Evolutionary conservation across 2,888 invertebrate genomes (phyloP).

Genomic region (Monopis laevigella): DNA sequence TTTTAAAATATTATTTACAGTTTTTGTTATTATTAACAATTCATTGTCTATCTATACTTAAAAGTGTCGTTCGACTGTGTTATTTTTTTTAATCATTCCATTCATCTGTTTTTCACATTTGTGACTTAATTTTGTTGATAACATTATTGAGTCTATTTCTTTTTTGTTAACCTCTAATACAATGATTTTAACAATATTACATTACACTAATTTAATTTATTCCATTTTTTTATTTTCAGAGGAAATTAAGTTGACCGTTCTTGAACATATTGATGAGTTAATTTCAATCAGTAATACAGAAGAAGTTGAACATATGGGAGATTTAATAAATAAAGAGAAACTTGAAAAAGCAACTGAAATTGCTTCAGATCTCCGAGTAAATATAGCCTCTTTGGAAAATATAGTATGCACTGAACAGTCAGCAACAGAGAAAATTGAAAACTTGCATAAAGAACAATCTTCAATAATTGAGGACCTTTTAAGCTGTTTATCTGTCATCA

Average conservation of each 20-base stretch:
- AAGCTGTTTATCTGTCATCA: slow-evolving; percentile 25
- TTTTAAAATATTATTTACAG: no score
- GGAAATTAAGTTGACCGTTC: slow-evolving; percentile 15
- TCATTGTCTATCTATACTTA: no score
- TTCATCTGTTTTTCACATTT: no score
- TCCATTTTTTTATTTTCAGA: slow-evolving; percentile 5
- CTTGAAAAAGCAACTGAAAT: slow-evolving; percentile 23
- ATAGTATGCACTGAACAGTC: not conserved
- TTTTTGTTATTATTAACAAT: no score
- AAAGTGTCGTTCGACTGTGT: no score
- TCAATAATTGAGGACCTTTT: slow-evolving; percentile 22
- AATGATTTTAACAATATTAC: not conserved
- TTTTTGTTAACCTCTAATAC: no score
- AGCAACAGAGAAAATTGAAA: slow-evolving; percentile 10
- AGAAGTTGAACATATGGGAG: slow-evolving; percentile 22
- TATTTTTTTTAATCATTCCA: no score
- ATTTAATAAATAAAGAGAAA: slow-evolving; percentile 20
- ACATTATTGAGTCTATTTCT: no score
- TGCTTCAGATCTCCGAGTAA: slow-evolving; percentile 23
- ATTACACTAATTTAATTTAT: not conserved
- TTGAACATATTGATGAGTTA: slow-evolving; percentile 27
- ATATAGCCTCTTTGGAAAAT: slow-evolving; percentile 16
- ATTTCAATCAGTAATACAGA: slow-evolving; percentile 15
- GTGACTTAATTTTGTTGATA: no score
- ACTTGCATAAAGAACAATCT: slow-evolving; percentile 20